phyloP scores from a whole-genome alignment of 2,888 invertebrate genomes.

The Chaetogeoica ovagalla region DNA sequence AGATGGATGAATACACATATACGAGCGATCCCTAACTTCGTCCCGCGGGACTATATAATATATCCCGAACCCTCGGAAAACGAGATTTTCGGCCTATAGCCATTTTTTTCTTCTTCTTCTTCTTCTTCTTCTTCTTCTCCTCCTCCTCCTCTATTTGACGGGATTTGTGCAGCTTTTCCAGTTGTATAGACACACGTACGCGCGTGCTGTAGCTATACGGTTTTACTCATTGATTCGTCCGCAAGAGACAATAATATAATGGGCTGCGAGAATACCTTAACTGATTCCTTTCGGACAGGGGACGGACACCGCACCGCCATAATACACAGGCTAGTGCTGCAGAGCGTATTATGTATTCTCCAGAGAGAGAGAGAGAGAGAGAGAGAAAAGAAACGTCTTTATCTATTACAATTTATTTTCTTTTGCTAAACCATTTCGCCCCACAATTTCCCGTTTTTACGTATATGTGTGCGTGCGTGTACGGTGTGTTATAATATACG shows the following conservation, averaged over 20 bases:
- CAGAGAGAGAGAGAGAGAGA: neutral
- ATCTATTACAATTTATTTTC: too few species aligned
- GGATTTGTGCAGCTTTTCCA: constrained; percentile 26
- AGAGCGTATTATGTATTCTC: neutral
- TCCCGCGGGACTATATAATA: constrained; percentile 25
- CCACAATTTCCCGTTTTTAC: too few species aligned
- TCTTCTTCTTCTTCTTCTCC: too few species aligned
- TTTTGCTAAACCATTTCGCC: too few species aligned
- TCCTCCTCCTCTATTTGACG: constrained; percentile 20
- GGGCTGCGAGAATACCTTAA: constrained; percentile 7
- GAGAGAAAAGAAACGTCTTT: neutral
- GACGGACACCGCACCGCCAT: neutral
- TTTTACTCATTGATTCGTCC: constrained; percentile 12
- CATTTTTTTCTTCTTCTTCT: constrained; percentile 9
- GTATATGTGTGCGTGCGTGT: too few species aligned
- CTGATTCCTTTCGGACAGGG: neutral
- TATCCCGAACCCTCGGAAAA: constrained; percentile 28
- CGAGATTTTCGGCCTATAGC: constrained; percentile 19
- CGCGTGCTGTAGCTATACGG: too few species aligned
- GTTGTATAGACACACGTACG: neutral
- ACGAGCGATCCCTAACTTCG: constrained; percentile 9
- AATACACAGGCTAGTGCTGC: neutral
- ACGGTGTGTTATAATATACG: too few species aligned
- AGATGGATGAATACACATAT: constrained; percentile 34
- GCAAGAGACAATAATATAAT: constrained; percentile 27